A percentile compares a stretch with the other conserved stretches of the same genome.
phyloP scores from a whole-genome alignment of 1,140 invertebrate genomes.

The Phenacoccus solenopsis region DNA sequence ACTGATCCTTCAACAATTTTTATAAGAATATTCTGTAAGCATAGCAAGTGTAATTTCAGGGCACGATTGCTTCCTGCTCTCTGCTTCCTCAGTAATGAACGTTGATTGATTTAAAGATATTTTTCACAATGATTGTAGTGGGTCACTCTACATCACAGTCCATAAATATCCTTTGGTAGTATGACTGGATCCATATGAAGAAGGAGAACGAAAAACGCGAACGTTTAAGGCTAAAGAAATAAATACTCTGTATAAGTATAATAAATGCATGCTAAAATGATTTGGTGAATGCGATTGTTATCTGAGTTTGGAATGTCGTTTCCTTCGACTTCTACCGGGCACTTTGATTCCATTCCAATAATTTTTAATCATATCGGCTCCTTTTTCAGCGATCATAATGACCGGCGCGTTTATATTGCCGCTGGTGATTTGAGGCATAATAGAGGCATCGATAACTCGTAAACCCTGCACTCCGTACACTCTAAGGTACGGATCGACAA shows the following conservation, averaged over 20 bases:
- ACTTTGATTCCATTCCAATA: conserved; percentile 41
- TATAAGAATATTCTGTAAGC: no score
- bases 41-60: background rate
- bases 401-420: conserved; percentile 76
- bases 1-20: background rate
- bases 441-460: conserved; percentile 64
- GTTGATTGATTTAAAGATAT: background rate
- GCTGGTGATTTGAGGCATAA: conserved; percentile 67
- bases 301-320: background rate
- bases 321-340: conserved; percentile 29
- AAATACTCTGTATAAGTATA: background rate
- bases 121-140: background rate
- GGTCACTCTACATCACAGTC: background rate
- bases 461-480: conserved; percentile 62
- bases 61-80: background rate
- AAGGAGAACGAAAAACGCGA: no score
- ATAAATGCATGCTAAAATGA: no score
- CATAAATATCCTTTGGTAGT: background rate
- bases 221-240: background rate
- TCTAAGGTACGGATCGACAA: conserved; percentile 63
- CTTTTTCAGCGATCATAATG: conserved; percentile 90
- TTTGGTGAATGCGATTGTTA: background rate
- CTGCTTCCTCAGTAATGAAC: background rate
- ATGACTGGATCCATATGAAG: no score
- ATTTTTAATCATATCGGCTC: conserved; percentile 68